Evolutionary conservation across 2,113 vertebrate species (phyloP).

Genomic region (Hypomesus transpacificus): DNA sequence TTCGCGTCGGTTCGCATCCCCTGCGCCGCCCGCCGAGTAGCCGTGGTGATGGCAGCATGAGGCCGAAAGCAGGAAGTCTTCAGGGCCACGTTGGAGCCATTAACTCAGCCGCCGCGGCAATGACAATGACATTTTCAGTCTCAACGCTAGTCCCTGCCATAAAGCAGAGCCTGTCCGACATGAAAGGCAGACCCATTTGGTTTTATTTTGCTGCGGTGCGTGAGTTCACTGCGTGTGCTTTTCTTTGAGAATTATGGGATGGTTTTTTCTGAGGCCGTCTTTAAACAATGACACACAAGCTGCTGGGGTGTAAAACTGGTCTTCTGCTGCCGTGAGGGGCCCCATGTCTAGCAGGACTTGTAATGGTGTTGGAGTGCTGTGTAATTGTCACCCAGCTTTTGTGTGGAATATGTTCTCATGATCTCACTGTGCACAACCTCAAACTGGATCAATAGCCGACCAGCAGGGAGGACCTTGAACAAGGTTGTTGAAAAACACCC

Average conservation of each 20-base stretch:
- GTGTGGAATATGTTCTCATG: conserved; percentile 25
- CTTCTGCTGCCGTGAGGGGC: conserved; percentile 37
- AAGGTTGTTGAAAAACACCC: too few relatives aligned
- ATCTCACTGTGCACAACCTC: neutral
- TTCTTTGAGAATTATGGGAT: conserved; percentile 33
- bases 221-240: conserved; percentile 51
- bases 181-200: conserved; percentile 53
- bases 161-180: conserved; percentile 59
- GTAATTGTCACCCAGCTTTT: conserved; percentile 25
- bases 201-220: conserved; percentile 57
- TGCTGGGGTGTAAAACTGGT: conserved; percentile 52
- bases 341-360: conserved; percentile 6
- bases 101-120: conserved; percentile 60
- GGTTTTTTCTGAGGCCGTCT: conserved; percentile 44
- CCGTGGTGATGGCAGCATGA: conserved; percentile 28
- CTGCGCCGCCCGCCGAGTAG: conserved; percentile 16
- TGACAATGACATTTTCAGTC: conserved; percentile 68
- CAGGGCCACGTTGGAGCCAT: conserved; percentile 44
- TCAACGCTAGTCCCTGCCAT: conserved; percentile 47
- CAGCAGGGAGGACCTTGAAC: too few relatives aligned
- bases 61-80: conserved; percentile 37
- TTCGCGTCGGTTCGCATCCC: neutral
- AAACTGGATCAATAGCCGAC: too few relatives aligned
- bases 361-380: conserved; percentile 17
- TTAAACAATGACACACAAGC: conserved; percentile 34